A percentile compares a stretch with the other conserved stretches of the same genome.
phyloP scores from a whole-genome alignment of 2,797 vertebrate genomes.

The Tragopan temminckii region DNA sequence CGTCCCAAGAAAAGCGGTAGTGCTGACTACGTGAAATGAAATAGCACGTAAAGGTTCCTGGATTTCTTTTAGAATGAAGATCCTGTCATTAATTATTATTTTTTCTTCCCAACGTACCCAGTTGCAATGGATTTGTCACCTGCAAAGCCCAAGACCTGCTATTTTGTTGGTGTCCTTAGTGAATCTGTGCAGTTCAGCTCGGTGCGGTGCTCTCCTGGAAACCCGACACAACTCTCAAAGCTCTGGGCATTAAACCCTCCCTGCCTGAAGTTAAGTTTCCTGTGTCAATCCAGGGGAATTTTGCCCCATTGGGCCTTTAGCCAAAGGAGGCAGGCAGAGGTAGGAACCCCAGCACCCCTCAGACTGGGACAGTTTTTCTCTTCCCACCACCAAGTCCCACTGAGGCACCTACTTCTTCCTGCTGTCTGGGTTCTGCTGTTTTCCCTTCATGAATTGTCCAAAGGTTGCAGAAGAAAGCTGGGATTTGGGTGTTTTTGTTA shows the following conservation, averaged over 20 bases:
- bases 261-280: not conserved
- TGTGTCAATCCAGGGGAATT: fast-evolving
- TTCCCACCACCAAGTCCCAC: not conserved
- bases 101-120: not conserved
- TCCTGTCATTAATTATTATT: not conserved
- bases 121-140: not conserved
- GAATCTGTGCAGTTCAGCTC: not conserved
- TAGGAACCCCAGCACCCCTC: not conserved
- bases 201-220: not conserved
- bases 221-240: not conserved
- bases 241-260: fast-evolving
- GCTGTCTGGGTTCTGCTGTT: not conserved
- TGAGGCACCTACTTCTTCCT: not conserved
- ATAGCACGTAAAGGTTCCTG: not conserved
- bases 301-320: no score
- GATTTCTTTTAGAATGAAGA: not conserved
- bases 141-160: not conserved
- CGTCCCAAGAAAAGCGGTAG: not conserved
- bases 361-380: fast-evolving
- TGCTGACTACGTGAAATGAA: not conserved
- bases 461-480: not conserved
- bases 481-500: not conserved
- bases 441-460: not conserved
- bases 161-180: not conserved
- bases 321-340: not conserved